phyloP scores from a whole-genome alignment of 2,888 invertebrate genomes.

The Ophion ventricosus region DNA sequence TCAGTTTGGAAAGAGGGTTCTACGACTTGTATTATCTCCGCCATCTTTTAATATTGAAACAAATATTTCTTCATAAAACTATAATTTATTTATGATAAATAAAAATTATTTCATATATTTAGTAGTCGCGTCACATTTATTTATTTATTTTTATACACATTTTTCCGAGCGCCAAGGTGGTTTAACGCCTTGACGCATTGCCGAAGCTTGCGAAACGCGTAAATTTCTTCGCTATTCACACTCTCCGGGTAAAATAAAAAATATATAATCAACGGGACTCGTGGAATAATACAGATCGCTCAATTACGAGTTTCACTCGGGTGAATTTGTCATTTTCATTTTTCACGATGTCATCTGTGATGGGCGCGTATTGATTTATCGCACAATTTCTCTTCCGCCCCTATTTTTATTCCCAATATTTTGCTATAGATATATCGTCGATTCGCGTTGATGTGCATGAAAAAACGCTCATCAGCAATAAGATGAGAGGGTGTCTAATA shows the following conservation, averaged over 20 bases:
- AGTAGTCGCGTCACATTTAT: too few species aligned
- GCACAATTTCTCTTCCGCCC: not conserved
- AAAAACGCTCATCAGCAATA: not conserved
- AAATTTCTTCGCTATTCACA: not conserved
- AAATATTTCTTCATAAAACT: too few species aligned
- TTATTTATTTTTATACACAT: too few species aligned
- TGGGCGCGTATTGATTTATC: too few species aligned
- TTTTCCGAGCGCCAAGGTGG: too few species aligned
- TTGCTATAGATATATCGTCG: not conserved
- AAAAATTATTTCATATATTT: too few species aligned
- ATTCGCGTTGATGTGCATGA: not conserved
- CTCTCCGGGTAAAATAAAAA: not conserved
- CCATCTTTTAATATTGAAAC: too few species aligned
- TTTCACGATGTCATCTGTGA: not conserved
- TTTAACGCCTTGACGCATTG: too few species aligned
- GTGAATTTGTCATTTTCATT: not conserved
- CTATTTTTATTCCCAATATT: not conserved
- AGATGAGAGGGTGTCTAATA: not conserved
- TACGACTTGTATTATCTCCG: too few species aligned
- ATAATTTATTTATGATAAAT: too few species aligned
- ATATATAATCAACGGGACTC: too few species aligned
- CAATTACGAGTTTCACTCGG: not conserved
- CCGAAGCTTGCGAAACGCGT: not conserved
- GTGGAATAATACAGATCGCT: not conserved
- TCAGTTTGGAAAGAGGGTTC: too few species aligned